These are phyloP conservation scores for Platichthys flesus DNA, from an alignment of 2,113 vertebrate genomes.

Conservation along the genomic window DNA sequence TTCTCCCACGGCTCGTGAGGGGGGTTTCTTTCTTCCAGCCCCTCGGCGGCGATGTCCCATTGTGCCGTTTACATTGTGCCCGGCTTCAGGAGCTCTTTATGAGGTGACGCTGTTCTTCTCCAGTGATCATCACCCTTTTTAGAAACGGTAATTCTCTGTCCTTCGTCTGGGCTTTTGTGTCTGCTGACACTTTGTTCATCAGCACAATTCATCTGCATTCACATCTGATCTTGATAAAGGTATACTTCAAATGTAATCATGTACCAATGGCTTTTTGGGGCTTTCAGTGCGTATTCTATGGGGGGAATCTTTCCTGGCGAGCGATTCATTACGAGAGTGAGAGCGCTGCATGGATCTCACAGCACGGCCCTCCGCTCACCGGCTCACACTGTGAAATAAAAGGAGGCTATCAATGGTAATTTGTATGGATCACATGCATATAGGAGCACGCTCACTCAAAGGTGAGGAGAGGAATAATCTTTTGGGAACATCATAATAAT, in stretches of 20 bases:
- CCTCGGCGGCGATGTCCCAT: constrained; percentile 10
- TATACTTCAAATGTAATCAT: constrained; percentile 36
- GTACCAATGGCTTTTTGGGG: constrained; percentile 22
- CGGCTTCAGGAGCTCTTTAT: constrained; percentile 16
- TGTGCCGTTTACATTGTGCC: constrained; percentile 30
- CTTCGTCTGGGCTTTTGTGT: constrained; percentile 27
- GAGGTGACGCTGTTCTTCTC: constrained; percentile 4
- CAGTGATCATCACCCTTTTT: neutral
- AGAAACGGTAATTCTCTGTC: constrained; percentile 15
- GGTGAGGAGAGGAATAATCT: neutral
- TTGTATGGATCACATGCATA: constrained; percentile 3
- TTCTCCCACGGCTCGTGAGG: constrained; percentile 8
- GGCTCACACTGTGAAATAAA: constrained; percentile 15
- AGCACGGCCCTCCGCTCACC: neutral
- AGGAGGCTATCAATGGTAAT: constrained; percentile 2
- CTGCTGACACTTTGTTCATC: neutral
- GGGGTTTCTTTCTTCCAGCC: constrained; percentile 28
- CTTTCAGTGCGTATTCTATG: constrained; percentile 6
- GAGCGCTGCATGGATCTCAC: constrained; percentile 1
- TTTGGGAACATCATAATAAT: neutral
- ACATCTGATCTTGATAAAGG: constrained; percentile 25
- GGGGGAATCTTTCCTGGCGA: neutral
- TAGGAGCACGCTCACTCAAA: neutral
- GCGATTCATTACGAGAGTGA: constrained; percentile 14
- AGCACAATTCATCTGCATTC: constrained; percentile 22